phyloP scores from a whole-genome alignment of 2,888 invertebrate species.

The Scaptomyza cyrtandrae region DNA sequence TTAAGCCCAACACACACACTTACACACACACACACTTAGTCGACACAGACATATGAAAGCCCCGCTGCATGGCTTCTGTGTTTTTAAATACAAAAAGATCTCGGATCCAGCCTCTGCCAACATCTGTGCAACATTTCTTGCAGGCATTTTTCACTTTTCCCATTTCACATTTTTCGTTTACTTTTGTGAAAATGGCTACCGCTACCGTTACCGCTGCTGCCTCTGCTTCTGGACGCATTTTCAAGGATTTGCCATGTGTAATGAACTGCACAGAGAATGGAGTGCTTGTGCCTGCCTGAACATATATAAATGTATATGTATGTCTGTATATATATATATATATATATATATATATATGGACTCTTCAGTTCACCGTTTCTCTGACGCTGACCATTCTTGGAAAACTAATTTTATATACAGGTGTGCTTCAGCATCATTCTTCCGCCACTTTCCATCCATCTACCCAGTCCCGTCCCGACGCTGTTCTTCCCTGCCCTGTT shows the following conservation, averaged over 20 bases:
- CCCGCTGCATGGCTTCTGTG: slow-evolving; percentile 22
- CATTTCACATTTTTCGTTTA: slow-evolving; percentile 56
- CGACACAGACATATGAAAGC: slow-evolving; percentile 3
- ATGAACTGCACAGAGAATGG: slow-evolving; percentile 56
- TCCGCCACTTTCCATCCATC: neutral
- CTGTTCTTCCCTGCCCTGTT: no score
- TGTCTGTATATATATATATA: neutral
- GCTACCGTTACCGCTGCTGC: slow-evolving; percentile 23
- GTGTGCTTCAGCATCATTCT: slow-evolving; percentile 34
- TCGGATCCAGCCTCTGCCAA: slow-evolving; percentile 30
- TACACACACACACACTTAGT: slow-evolving; percentile 38
- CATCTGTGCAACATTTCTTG: slow-evolving; percentile 44
- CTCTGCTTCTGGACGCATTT: slow-evolving; percentile 35
- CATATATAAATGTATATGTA: neutral
- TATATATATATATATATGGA: neutral
- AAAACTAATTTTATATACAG: slow-evolving; percentile 74
- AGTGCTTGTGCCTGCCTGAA: slow-evolving; percentile 12
- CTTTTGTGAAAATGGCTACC: slow-evolving; percentile 70
- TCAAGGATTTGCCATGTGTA: slow-evolving; percentile 72
- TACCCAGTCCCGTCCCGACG: no score
- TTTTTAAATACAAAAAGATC: slow-evolving; percentile 66
- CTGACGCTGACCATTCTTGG: slow-evolving; percentile 44
- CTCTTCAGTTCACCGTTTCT: neutral
- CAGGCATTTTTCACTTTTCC: slow-evolving; percentile 40
- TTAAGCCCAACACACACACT: slow-evolving; percentile 48